phyloP scores from a whole-genome alignment of 2,888 invertebrate genomes.

The Sussaba pulchella region DNA sequence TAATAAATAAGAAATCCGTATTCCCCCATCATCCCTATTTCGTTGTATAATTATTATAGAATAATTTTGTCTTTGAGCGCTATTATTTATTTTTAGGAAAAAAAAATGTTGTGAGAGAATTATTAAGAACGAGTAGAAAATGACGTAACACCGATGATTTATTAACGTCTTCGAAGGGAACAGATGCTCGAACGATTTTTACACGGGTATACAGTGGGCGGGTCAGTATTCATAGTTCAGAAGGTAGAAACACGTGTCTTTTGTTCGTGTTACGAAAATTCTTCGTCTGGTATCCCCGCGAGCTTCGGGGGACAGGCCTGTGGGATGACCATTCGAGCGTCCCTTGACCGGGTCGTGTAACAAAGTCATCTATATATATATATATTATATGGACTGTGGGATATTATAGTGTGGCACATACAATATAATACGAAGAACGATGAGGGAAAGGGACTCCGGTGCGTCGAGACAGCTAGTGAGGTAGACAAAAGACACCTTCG shows the following conservation, averaged over 20 bases:
- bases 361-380: constrained; percentile 21
- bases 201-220: constrained; percentile 25
- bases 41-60: no score
- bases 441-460: constrained; percentile 52
- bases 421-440: constrained; percentile 31
- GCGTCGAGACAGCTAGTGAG: constrained; percentile 20
- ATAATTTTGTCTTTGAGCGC: no score
- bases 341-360: constrained; percentile 31
- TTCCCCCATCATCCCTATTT: no score
- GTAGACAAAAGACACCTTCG: constrained; percentile 69
- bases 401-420: constrained; percentile 3
- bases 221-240: constrained; percentile 37
- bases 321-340: constrained; percentile 33
- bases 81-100: no score
- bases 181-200: constrained; percentile 34
- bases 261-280: constrained; percentile 26
- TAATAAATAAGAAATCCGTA: no score
- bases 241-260: constrained; percentile 50
- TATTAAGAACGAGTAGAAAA: not conserved
- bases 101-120: no score
- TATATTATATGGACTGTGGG: not conserved
- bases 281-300: not conserved
- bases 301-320: constrained; percentile 18
- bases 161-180: constrained; percentile 21
- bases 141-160: constrained; percentile 20